Evolutionary conservation across 2,888 invertebrate genomes (phyloP).

Genomic region (Trypoxylon attenuatum): DNA sequence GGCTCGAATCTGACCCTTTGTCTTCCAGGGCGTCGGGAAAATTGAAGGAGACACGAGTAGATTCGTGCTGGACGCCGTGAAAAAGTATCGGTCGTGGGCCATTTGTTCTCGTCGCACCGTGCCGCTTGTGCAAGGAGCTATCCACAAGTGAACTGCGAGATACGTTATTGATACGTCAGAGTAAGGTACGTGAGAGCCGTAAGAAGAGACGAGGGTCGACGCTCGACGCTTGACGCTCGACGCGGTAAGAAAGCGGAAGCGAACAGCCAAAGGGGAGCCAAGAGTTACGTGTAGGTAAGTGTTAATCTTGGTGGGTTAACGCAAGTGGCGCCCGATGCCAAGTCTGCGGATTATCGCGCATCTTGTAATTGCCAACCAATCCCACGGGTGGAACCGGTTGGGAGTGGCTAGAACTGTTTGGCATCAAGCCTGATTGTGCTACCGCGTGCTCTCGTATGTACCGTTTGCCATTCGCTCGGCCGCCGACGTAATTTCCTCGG

Average conservation of each 20-base stretch:
- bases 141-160: constrained; percentile 12
- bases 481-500: constrained; percentile 57
- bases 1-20: constrained; percentile 22
- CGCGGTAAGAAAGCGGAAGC: constrained; percentile 4
- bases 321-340: constrained; percentile 71
- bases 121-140: not conserved
- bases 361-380: constrained; percentile 75
- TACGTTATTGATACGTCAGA: constrained; percentile 56
- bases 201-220: too few species aligned
- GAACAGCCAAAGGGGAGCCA: constrained; percentile 56
- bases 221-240: too few species aligned
- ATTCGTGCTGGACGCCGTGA: constrained; percentile 9
- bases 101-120: too few species aligned
- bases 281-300: constrained; percentile 72
- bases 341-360: constrained; percentile 74
- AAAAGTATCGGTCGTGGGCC: constrained; percentile 24
- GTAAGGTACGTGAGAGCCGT: constrained; percentile 32
- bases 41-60: constrained; percentile 35
- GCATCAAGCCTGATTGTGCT: constrained; percentile 74
- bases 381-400: constrained; percentile 67
- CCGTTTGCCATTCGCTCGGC: constrained; percentile 55
- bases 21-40: constrained; percentile 17
- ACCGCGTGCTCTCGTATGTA: constrained; percentile 55
- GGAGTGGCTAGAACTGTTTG: constrained; percentile 69
- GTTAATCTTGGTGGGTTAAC: constrained; percentile 74